A percentile compares a stretch with the other conserved stretches of the same genome.
phyloP scores from a whole-genome alignment of 2,797 vertebrate genomes.

The Pseudochirops corinnae region DNA sequence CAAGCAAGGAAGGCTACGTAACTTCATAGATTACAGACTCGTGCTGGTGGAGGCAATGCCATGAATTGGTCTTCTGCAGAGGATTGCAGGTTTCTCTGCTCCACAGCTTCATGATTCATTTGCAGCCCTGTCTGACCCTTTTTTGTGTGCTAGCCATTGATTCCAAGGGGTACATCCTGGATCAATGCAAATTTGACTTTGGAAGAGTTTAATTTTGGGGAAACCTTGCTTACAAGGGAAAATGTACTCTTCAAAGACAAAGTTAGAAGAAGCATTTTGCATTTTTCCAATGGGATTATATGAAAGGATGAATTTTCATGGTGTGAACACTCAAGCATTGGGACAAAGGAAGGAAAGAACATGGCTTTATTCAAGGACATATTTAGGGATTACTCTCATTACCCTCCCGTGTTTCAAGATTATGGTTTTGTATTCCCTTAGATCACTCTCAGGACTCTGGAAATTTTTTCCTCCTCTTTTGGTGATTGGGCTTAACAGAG shows the following conservation, averaged over 20 bases:
- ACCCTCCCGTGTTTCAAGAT: neutral
- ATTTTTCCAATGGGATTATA: slow-evolving; percentile 14
- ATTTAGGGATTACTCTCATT: neutral
- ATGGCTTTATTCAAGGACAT: neutral
- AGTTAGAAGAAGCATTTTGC: neutral
- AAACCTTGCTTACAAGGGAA: neutral
- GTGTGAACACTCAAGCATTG: slow-evolving; percentile 7
- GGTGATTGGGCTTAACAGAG: neutral
- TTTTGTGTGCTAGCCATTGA: neutral
- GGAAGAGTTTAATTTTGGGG: neutral
- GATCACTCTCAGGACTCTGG: neutral
- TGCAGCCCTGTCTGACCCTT: neutral
- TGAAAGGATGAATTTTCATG: slow-evolving; percentile 11
- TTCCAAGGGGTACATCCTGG: neutral
- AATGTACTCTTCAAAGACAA: neutral
- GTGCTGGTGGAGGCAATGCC: slow-evolving; percentile 1
- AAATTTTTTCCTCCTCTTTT: slow-evolving; percentile 37
- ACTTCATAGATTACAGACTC: neutral
- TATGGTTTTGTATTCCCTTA: neutral
- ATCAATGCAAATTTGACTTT: neutral
- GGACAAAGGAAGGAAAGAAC: neutral
- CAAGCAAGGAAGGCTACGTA: neutral
- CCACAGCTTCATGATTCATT: neutral
- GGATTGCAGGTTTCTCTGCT: slow-evolving; percentile 11
- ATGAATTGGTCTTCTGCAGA: slow-evolving; percentile 2